A percentile compares a stretch with the other conserved stretches of the same genome.
phyloP scores from a whole-genome alignment of 1,140 invertebrate species.

The Diachasmimorpha longicaudata region DNA sequence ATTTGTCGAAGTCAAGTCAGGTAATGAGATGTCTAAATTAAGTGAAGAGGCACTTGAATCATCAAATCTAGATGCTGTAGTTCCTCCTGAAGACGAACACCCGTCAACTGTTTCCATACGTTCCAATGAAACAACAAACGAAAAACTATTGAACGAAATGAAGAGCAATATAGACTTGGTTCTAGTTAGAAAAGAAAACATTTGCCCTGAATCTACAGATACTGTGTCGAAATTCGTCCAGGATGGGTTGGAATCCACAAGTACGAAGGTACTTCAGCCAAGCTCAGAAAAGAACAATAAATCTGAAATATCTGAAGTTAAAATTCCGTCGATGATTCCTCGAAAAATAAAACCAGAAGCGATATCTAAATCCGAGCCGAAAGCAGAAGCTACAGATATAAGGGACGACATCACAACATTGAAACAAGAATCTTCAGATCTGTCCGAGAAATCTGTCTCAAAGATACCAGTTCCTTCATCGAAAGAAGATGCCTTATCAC shows the following conservation, averaged over 20 bases:
- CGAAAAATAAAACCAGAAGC: background rate
- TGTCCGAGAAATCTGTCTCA: slow-evolving; percentile 26
- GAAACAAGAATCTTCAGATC: slow-evolving; percentile 5
- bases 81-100: slow-evolving; percentile 23
- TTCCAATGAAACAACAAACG: background rate
- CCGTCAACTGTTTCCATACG: too few species aligned
- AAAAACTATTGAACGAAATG: slow-evolving; percentile 3
- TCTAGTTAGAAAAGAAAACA: slow-evolving; percentile 24
- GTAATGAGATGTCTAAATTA: background rate
- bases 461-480: slow-evolving; percentile 11
- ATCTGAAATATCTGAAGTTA: background rate
- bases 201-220: background rate
- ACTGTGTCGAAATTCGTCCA: background rate
- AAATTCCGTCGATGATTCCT: slow-evolving; percentile 2
- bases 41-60: background rate
- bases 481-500: background rate
- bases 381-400: slow-evolving; percentile 27
- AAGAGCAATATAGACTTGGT: background rate
- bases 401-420: slow-evolving; percentile 38
- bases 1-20: background rate
- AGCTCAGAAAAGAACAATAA: background rate
- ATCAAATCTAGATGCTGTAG: background rate
- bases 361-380: slow-evolving; percentile 6
- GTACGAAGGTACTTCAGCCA: slow-evolving; percentile 4
- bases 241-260: background rate